Conservation (phyloP, 2,113 vertebrate species). For the Peromyscus californicus region DNA sequence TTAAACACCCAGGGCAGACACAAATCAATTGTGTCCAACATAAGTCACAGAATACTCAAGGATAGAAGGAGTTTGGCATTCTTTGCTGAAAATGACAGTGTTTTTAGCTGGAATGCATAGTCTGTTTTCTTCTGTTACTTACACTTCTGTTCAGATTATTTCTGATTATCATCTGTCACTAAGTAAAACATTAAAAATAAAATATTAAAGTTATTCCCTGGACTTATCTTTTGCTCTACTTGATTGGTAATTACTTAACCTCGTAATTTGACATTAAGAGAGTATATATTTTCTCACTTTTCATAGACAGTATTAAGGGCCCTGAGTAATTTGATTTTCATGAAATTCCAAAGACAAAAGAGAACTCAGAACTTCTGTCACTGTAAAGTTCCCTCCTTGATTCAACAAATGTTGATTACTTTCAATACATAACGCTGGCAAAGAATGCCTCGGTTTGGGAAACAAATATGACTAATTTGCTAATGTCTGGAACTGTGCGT, state of each 20-base stretch:
- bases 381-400: background rate
- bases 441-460: accelerated
- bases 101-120: background rate
- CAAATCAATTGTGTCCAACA: background rate
- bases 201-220: background rate
- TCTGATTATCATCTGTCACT: background rate
- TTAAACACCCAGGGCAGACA: background rate
- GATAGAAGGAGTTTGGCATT: background rate
- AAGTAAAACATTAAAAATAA: background rate
- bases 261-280: background rate
- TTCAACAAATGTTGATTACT: background rate
- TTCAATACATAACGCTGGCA: background rate
- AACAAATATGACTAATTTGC: background rate
- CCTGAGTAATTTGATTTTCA: background rate
- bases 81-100: background rate
- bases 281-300: background rate
- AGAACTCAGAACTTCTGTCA: background rate
- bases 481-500: background rate
- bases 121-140: background rate
- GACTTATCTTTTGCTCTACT: background rate
- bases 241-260: background rate
- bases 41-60: background rate
- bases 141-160: background rate
- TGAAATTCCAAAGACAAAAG: background rate
- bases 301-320: background rate